Conservation (phyloP, 2,888 invertebrate species). For the Trachelus iudaicus region DNA sequence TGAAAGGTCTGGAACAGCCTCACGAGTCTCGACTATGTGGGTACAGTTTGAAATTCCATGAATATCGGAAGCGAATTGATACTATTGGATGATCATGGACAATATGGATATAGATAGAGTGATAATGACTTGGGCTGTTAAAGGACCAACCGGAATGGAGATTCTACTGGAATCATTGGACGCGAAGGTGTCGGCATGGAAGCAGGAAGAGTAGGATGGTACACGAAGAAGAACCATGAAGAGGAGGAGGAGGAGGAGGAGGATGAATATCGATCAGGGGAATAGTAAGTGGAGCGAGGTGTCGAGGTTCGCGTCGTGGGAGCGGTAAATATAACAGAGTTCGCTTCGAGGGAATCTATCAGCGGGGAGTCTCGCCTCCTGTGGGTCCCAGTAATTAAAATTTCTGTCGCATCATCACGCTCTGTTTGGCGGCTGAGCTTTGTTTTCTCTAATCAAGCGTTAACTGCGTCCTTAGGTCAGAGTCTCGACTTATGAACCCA, state of each 20-base stretch:
- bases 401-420: slow-evolving; percentile 23
- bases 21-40: background rate
- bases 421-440: slow-evolving; percentile 23
- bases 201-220: background rate
- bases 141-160: background rate
- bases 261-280: background rate
- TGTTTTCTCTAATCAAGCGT: slow-evolving; percentile 23
- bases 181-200: background rate
- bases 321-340: background rate
- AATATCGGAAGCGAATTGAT: background rate
- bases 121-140: background rate
- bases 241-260: background rate
- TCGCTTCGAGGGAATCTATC: slow-evolving; percentile 10
- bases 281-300: slow-evolving; percentile 1
- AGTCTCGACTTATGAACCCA: background rate
- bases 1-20: background rate
- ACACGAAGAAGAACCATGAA: background rate
- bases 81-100: background rate
- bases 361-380: slow-evolving; percentile 19
- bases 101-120: background rate
- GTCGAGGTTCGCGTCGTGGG: slow-evolving; percentile 1
- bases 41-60: background rate
- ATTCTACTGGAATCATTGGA: background rate
- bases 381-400: slow-evolving; percentile 23
- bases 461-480: slow-evolving; percentile 17